These are phyloP conservation scores for Lepidotrigona ventralis DNA, from an alignment of 1,140 invertebrate species.

Conservation along the genomic window DNA sequence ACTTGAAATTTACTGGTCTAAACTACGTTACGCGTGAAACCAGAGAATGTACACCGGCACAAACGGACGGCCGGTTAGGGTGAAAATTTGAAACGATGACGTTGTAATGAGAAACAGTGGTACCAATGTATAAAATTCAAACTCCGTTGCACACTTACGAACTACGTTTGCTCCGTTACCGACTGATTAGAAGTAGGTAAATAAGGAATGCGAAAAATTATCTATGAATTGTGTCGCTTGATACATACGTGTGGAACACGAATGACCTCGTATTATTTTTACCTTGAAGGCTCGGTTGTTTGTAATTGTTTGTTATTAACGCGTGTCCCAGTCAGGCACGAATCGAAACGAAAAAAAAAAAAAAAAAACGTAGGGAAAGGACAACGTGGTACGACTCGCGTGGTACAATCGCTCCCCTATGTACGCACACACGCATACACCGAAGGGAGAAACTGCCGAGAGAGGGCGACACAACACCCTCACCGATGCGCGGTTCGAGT, in stretches of 20 bases:
- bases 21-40: background rate
- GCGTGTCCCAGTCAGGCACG: background rate
- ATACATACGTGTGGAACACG: background rate
- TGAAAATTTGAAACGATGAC: background rate
- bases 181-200: background rate
- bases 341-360: background rate
- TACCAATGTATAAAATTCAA: background rate
- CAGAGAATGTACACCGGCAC: too few relatives aligned
- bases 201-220: background rate
- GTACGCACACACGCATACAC: constrained; percentile 64
- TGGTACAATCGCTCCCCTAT: constrained; percentile 26
- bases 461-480: constrained; percentile 62
- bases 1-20: background rate
- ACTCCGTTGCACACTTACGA: background rate
- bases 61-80: background rate
- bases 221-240: too few relatives aligned
- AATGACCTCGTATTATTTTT: background rate
- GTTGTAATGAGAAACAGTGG: background rate
- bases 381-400: constrained; percentile 54
- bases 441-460: constrained; percentile 31
- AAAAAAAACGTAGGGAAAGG: background rate
- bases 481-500: constrained; percentile 77
- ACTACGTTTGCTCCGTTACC: background rate
- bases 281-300: background rate
- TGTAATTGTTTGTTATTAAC: background rate